Conservation (phyloP, 2,797 vertebrate species). For the Arctocebus calabarensis region DNA sequence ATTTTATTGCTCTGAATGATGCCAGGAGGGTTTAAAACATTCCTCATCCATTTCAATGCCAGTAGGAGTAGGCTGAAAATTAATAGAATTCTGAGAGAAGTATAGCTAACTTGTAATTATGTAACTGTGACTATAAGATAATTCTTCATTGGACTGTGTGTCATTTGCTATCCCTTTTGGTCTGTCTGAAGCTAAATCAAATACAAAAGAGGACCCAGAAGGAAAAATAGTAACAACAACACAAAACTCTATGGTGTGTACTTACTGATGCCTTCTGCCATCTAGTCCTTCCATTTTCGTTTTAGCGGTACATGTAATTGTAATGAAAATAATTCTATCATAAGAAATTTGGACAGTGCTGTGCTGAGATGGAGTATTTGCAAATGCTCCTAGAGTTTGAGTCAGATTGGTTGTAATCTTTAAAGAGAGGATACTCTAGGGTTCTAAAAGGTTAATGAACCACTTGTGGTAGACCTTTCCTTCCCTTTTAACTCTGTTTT, state of each 20-base stretch:
- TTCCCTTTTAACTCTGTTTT: slow-evolving; percentile 94
- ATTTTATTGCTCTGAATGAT: neutral
- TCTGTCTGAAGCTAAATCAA: neutral
- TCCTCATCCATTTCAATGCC: neutral
- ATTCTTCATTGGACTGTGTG: neutral
- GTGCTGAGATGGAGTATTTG: slow-evolving; percentile 75
- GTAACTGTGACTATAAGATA: neutral
- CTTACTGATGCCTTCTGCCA: neutral
- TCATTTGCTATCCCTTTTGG: neutral
- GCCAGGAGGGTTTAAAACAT: neutral
- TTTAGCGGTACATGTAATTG: slow-evolving; percentile 43
- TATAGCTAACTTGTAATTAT: neutral
- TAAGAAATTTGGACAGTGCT: slow-evolving; percentile 71
- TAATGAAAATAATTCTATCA: slow-evolving; percentile 67
- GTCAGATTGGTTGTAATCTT: slow-evolving; percentile 88
- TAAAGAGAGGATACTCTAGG: slow-evolving; percentile 88
- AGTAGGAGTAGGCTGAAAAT: neutral
- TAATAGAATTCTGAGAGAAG: slow-evolving; percentile 52
- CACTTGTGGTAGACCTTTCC: slow-evolving; percentile 95
- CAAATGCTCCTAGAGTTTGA: slow-evolving; percentile 78
- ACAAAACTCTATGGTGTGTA: neutral
- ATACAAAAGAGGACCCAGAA: slow-evolving; percentile 28
- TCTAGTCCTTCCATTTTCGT: slow-evolving; percentile 8
- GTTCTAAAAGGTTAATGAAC: slow-evolving; percentile 97
- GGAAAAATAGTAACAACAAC: neutral